Conservation (phyloP, 1,140 invertebrate genomes). For the Ips typographus region DNA sequence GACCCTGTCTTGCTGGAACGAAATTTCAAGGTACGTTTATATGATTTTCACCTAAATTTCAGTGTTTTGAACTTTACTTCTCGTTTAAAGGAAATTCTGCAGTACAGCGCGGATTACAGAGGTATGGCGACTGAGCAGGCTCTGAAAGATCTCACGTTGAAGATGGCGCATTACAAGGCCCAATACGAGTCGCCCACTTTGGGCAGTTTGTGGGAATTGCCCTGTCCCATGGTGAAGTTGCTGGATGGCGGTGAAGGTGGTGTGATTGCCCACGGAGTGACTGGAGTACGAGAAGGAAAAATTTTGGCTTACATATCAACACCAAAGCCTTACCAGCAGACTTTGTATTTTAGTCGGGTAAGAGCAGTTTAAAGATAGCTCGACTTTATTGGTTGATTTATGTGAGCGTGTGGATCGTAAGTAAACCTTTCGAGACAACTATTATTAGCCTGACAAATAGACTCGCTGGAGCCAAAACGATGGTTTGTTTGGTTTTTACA, state of each 20-base stretch:
- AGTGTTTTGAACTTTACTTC: no score
- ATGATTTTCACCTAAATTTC: not conserved
- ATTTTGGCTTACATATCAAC: constrained; percentile 78
- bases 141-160: constrained; percentile 76
- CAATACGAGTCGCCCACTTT: constrained; percentile 76
- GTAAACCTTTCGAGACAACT: not conserved
- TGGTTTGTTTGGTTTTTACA: not conserved
- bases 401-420: not conserved
- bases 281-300: constrained; percentile 70
- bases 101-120: constrained; percentile 87
- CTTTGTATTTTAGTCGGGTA: constrained; percentile 48
- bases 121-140: constrained; percentile 75
- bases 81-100: constrained; percentile 73
- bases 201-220: constrained; percentile 50
- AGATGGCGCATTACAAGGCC: constrained; percentile 82
- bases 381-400: not conserved
- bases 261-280: constrained; percentile 60
- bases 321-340: constrained; percentile 61
- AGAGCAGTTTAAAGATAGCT: constrained; percentile 21
- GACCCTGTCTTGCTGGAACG: constrained; percentile 78
- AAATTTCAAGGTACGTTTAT: constrained; percentile 63
- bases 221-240: constrained; percentile 65
- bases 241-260: constrained; percentile 69
- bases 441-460: constrained; percentile 6
- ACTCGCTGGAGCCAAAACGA: not conserved